These are phyloP conservation scores for Brachyptera putata DNA, from an alignment of 2,888 invertebrate species.

Conservation along the genomic window DNA sequence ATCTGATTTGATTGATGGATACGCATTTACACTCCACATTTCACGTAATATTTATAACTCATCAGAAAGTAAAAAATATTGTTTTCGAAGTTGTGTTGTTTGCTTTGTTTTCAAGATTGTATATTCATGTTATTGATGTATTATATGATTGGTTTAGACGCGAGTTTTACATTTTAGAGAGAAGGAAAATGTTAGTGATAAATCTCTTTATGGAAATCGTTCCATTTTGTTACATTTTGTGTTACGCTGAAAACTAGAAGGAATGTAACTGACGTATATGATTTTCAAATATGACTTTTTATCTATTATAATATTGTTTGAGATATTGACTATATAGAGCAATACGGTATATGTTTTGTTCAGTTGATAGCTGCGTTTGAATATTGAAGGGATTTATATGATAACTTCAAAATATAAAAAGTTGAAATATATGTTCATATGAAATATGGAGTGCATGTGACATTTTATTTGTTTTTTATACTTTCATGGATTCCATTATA, in stretches of 20 bases:
- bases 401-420: too few species aligned
- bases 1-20: neutral
- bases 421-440: too few species aligned
- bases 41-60: constrained; percentile 19
- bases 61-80: constrained; percentile 1
- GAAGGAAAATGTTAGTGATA: neutral
- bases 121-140: constrained; percentile 10
- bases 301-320: too few species aligned
- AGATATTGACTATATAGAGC: too few species aligned
- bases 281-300: too few species aligned
- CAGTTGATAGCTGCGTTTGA: too few species aligned
- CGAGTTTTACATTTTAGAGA: neutral
- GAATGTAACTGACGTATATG: too few species aligned
- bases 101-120: constrained; percentile 16
- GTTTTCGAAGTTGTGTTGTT: constrained; percentile 1
- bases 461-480: too few species aligned
- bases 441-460: too few species aligned
- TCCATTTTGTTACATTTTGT: constrained; percentile 3
- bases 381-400: too few species aligned
- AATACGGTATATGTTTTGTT: too few species aligned
- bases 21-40: constrained; percentile 14
- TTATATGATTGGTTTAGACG: constrained; percentile 8
- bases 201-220: constrained; percentile 6
- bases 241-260: neutral
- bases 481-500: too few species aligned